Conservation (phyloP, 2,113 vertebrate species). For the Eubucco bourcierii region DNA sequence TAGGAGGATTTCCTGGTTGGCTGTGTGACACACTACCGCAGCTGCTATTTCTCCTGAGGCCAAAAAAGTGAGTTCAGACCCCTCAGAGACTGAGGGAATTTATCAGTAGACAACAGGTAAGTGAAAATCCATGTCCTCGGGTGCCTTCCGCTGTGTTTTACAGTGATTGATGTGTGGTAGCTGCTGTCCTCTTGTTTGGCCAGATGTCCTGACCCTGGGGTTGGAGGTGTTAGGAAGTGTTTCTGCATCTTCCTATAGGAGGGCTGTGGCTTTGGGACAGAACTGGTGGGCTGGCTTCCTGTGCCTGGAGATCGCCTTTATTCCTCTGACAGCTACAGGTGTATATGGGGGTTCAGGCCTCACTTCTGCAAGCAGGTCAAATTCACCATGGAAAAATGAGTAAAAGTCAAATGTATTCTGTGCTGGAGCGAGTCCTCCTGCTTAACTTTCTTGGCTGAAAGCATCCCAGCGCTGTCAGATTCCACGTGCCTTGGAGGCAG, state of each 20-base stretch:
- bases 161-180: background rate
- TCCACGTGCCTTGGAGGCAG: background rate
- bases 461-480: background rate
- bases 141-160: background rate
- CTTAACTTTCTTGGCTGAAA: background rate
- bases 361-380: background rate
- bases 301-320: background rate
- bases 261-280: background rate
- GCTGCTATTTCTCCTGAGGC: background rate
- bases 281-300: too few relatives aligned
- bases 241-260: background rate
- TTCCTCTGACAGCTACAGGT: background rate
- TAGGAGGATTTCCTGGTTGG: background rate
- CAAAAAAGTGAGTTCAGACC: background rate
- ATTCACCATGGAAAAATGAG: background rate
- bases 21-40: too few relatives aligned
- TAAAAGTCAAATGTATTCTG: background rate
- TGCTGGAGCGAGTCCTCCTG: background rate
- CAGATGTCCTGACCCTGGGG: accelerated
- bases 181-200: background rate
- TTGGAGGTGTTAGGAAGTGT: accelerated
- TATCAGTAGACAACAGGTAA: background rate
- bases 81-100: background rate
- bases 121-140: background rate
- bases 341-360: accelerated